Evolutionary conservation across 2,113 vertebrate species (phyloP).

Genomic region (Scopus umbretta): DNA sequence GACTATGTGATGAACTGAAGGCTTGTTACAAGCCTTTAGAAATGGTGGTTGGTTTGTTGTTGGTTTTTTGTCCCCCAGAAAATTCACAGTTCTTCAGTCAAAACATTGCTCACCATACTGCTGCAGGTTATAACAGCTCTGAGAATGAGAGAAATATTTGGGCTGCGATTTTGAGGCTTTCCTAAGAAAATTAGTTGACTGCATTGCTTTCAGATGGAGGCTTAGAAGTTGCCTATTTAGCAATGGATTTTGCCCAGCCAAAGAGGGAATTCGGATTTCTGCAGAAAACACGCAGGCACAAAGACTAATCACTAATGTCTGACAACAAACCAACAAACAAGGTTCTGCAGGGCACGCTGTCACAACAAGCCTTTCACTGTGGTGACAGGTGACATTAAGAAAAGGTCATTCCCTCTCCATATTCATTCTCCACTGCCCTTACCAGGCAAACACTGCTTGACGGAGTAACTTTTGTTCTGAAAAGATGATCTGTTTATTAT

Average conservation of each 20-base stretch:
- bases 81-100: neutral
- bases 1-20: neutral
- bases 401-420: constrained; percentile 57
- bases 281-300: neutral
- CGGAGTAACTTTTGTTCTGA: constrained; percentile 1
- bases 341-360: constrained; percentile 26
- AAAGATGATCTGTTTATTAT: neutral
- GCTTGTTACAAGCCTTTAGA: neutral
- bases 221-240: neutral
- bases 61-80: neutral
- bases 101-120: neutral
- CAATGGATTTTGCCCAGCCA: neutral
- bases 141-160: neutral
- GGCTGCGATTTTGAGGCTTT: neutral
- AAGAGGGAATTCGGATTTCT: neutral
- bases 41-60: neutral
- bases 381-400: constrained; percentile 67
- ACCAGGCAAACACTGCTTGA: neutral
- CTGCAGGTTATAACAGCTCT: neutral
- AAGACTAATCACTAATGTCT: constrained; percentile 26
- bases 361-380: constrained; percentile 35
- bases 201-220: neutral
- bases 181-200: neutral
- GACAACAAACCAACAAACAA: neutral
- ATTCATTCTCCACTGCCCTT: neutral